phyloP scores from a whole-genome alignment of 1,140 invertebrate species.

The Drosophila nannoptera region DNA sequence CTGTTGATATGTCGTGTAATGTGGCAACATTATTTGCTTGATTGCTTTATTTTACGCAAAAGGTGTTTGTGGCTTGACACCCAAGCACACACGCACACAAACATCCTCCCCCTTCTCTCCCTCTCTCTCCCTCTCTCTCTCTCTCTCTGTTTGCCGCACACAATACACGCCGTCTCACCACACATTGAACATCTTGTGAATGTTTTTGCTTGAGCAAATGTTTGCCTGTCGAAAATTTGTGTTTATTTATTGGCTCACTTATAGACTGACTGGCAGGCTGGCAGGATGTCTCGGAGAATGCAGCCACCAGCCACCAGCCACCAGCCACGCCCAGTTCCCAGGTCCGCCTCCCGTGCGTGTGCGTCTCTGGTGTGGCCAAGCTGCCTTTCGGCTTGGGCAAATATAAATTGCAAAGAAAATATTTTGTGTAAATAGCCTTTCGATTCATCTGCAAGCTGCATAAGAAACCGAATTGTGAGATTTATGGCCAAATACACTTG shows the following conservation, averaged over 20 bases:
- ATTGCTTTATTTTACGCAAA: slow-evolving; percentile 78
- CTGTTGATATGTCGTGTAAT: slow-evolving; percentile 75
- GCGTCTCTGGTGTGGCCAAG: slow-evolving; percentile 37
- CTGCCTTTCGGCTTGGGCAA: slow-evolving; percentile 23
- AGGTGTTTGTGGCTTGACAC: slow-evolving; percentile 77
- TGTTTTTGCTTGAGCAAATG: slow-evolving; percentile 73
- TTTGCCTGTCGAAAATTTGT: slow-evolving; percentile 75
- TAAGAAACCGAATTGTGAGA: slow-evolving; percentile 73
- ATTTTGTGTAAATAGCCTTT: slow-evolving; percentile 69
- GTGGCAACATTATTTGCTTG: slow-evolving; percentile 78
- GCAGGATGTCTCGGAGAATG: slow-evolving; percentile 26
- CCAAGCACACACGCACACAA: slow-evolving; percentile 24
- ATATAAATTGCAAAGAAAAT: slow-evolving; percentile 71
- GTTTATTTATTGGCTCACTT: slow-evolving; percentile 75
- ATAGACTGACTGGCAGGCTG: slow-evolving; percentile 30
- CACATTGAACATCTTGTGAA: slow-evolving; percentile 53
- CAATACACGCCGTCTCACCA: slow-evolving; percentile 6
- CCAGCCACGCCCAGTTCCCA: too few species aligned
- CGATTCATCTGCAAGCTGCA: slow-evolving; percentile 51
- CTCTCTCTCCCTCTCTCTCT: too few species aligned
- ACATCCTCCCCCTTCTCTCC: slow-evolving; percentile 3
- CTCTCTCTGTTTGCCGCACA: too few species aligned
- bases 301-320: too few species aligned
- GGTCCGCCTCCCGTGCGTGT: too few species aligned
- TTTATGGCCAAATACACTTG: slow-evolving; percentile 70